A percentile compares a stretch with the other conserved stretches of the same genome.
phyloP scores from a whole-genome alignment of 2,797 vertebrate species.

The Notolabrus celidotus region DNA sequence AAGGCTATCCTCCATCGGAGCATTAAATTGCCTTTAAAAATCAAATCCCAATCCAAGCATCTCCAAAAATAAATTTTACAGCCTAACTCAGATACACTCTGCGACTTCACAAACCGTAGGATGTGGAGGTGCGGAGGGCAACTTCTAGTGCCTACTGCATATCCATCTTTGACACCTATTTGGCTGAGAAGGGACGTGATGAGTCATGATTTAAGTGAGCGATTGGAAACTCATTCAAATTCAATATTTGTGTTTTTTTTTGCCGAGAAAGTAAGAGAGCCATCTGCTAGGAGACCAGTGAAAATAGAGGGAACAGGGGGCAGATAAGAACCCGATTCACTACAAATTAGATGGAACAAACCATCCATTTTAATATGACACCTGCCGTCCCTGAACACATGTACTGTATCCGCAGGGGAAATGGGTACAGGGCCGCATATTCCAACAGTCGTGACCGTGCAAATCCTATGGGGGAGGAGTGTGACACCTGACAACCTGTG shows the following conservation, averaged over 20 bases:
- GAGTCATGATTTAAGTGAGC: conserved; percentile 55
- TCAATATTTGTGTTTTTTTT: conserved; percentile 56
- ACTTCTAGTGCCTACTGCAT: conserved; percentile 32
- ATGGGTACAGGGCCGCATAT: conserved; percentile 9
- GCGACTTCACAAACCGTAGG: conserved; percentile 34
- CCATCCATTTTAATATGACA: conserved; percentile 33
- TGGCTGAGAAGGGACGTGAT: conserved; percentile 38
- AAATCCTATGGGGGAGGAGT: conserved; percentile 13
- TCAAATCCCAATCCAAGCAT: conserved; percentile 56
- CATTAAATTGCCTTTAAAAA: conserved; percentile 77
- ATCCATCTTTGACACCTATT: conserved; percentile 52
- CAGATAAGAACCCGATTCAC: conserved; percentile 24
- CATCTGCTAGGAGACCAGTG: conserved; percentile 45
- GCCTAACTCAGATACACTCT: conserved; percentile 34
- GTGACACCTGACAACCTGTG: conserved; percentile 24
- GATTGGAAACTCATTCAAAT: conserved; percentile 59
- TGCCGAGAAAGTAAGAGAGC: conserved; percentile 40
- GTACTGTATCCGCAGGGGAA: neutral
- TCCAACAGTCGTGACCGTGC: conserved; percentile 4
- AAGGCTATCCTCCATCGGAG: conserved; percentile 52
- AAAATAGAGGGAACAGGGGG: neutral
- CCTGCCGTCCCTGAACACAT: conserved; percentile 11
- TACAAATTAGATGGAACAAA: conserved; percentile 48
- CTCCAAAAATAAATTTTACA: conserved; percentile 58
- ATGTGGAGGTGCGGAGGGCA: conserved; percentile 1